Base-by-base conservation (phyloP, 2,797 vertebrate species). In the Serranus cabrilla region DNA sequence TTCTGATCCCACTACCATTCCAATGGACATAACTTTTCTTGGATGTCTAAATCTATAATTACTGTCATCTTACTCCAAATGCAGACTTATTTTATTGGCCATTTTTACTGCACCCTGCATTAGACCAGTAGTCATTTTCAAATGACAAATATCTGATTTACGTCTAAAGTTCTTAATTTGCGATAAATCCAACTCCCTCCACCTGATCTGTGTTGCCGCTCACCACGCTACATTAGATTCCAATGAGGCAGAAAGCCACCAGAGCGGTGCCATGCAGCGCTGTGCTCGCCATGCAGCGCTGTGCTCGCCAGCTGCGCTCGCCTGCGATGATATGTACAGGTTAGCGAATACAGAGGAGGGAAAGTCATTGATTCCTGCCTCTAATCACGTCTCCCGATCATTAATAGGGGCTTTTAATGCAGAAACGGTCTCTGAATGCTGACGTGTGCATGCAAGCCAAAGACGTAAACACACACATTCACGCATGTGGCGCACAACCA, bases 391-490 rank as follows among this genome's bases (percentile, higher is more conserved):
- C 64, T 72, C 63, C 18, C 11, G 13, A 87, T 82, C 78, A 59
- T 66, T 87, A 85, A 87, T 87, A 23, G 75, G 82, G 81, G 83
- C 64, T 70, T 68, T 78, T 65, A 69, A 76, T 65, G 55, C 62
- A 70, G 55, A 68, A 2, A 9, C 39, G 17, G 55, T 21, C 34
- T 9, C 5, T 5, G 60, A 59, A 73, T 1, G 57, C 60, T 43
- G 59, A 65, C 13, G 43, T 43, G 47, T 31, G 18, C 47, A 46
- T 50, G 76, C 86, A 65, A 75, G 81, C 27, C 40, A 11, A 39
- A 74, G 61, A 69, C 27, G 34, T 71, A 23, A 74, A 74, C 37
- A 11, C 57, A 69, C 57, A 47, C 25, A 37, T 39, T 62, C 54
- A 20, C 59, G 46, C 69, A 54, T 75, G 20, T 46, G 49, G 57